Percentiles rank a stretch among this genome's conserved stretches.
These are phyloP conservation scores for Babyrousa celebensis DNA, from an alignment of 2,797 vertebrate genomes.

Conservation along the genomic window DNA sequence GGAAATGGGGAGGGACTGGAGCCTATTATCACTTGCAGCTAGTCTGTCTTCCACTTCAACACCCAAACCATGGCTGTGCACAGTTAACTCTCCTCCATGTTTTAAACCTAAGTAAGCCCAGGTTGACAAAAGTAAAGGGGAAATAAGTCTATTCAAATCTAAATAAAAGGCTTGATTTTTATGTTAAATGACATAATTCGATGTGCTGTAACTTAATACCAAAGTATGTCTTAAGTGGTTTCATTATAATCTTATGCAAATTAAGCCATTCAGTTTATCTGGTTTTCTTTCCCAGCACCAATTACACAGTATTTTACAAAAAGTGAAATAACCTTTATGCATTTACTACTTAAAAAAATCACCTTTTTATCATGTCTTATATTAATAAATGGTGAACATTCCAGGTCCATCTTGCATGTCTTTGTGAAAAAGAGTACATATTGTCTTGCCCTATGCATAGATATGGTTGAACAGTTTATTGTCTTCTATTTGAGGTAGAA, in stretches of 20 bases:
- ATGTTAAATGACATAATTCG: constrained; percentile 45
- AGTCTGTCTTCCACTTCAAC: constrained; percentile 26
- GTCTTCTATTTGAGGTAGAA: constrained; percentile 17
- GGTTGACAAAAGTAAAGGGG: constrained; percentile 35
- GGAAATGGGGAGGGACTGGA: neutral
- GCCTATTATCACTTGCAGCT: neutral
- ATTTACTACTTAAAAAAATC: constrained; percentile 61
- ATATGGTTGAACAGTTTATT: neutral
- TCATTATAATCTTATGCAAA: constrained; percentile 41
- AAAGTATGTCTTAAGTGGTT: constrained; percentile 57
- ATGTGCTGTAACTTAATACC: constrained; percentile 51
- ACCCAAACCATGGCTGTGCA: neutral
- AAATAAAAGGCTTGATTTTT: constrained; percentile 60
- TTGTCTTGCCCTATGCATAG: neutral
- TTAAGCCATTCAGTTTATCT: constrained; percentile 20
- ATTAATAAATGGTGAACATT: constrained; percentile 24
- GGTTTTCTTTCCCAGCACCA: constrained; percentile 3
- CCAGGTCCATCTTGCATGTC: neutral
- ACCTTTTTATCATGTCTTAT: constrained; percentile 20
- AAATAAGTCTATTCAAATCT: constrained; percentile 62
- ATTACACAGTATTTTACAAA: constrained; percentile 61
- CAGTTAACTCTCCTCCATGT: neutral
- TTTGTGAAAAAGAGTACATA: constrained; percentile 8
- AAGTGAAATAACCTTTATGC: neutral
- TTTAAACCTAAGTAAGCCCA: neutral